A percentile compares a stretch with the other conserved stretches of the same genome.
Evolutionary conservation across 2,113 vertebrate genomes (phyloP).

Genomic region (Nycticorax nycticorax): DNA sequence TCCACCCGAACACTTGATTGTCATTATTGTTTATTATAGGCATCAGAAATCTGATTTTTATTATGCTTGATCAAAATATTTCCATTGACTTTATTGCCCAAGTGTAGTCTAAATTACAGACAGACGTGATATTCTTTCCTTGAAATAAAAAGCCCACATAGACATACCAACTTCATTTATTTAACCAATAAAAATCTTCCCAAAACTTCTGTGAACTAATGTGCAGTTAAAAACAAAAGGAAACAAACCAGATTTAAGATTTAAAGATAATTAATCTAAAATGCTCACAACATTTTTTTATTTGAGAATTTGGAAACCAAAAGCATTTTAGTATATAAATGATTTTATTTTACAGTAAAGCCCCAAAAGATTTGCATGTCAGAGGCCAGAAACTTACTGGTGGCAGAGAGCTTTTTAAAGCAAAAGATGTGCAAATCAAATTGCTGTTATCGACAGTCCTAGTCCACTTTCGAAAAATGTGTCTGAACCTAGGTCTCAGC

Average conservation of each 20-base stretch:
- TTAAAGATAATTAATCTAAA: not conserved
- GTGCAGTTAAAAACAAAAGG: not conserved
- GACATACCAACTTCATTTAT: not conserved
- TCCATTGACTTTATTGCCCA: not conserved
- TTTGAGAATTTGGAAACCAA: not conserved
- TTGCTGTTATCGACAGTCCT: not conserved
- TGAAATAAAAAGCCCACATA: not conserved
- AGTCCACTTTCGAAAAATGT: not conserved
- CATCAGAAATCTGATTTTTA: not conserved
- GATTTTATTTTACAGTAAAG: not conserved
- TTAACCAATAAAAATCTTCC: not conserved
- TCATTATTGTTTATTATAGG: not conserved
- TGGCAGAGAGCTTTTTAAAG: not conserved
- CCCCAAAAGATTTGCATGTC: not conserved
- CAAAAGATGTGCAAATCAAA: not conserved
- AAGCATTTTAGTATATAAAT: not conserved
- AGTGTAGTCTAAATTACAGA: not conserved
- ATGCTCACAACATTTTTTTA: not conserved
- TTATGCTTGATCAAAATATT: not conserved
- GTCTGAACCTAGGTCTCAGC: not conserved
- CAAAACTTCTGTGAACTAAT: not conserved
- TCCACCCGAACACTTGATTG: not conserved
- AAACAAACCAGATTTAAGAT: not conserved
- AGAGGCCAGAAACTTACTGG: not conserved
- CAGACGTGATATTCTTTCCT: not conserved